phyloP scores from a whole-genome alignment of 2,113 vertebrate genomes.

The Hydrolagus affinis region DNA sequence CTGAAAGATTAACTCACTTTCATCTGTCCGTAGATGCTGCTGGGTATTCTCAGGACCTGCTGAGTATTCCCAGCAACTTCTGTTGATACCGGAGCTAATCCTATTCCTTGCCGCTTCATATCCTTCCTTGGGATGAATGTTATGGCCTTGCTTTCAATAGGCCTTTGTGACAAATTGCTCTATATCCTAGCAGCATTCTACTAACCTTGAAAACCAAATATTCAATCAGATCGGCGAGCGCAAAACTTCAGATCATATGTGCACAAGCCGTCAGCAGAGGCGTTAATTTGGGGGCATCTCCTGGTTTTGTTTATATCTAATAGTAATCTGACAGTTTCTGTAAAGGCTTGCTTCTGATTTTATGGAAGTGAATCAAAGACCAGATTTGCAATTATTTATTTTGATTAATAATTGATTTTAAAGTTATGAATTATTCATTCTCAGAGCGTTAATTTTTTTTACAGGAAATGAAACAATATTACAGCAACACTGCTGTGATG shows the following conservation, averaged over 20 bases:
- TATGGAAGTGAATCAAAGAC: constrained; percentile 1
- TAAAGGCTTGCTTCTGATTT: background rate
- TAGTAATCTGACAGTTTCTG: background rate
- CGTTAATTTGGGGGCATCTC: background rate
- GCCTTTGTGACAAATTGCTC: too few species aligned
- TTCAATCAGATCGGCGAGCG: background rate
- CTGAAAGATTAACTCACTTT: too few species aligned
- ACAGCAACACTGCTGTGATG: background rate
- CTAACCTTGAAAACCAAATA: background rate
- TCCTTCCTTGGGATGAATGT: too few species aligned
- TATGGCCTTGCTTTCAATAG: too few species aligned
- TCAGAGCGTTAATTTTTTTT: constrained; percentile 4
- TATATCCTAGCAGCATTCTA: too few species aligned
- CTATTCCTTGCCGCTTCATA: too few species aligned
- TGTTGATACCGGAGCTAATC: too few species aligned
- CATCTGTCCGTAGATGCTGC: too few species aligned
- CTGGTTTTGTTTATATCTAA: background rate
- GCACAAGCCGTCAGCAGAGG: background rate
- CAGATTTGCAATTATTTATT: constrained; percentile 18
- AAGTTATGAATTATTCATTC: constrained; percentile 11
- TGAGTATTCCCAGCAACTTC: too few species aligned
- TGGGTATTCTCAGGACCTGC: too few species aligned
- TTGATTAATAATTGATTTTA: constrained; percentile 21
- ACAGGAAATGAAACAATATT: constrained; percentile 3
- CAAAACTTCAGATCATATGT: constrained; percentile 15